phyloP scores from a whole-genome alignment of 2,113 vertebrate genomes.

The Sardina pilchardus region DNA sequence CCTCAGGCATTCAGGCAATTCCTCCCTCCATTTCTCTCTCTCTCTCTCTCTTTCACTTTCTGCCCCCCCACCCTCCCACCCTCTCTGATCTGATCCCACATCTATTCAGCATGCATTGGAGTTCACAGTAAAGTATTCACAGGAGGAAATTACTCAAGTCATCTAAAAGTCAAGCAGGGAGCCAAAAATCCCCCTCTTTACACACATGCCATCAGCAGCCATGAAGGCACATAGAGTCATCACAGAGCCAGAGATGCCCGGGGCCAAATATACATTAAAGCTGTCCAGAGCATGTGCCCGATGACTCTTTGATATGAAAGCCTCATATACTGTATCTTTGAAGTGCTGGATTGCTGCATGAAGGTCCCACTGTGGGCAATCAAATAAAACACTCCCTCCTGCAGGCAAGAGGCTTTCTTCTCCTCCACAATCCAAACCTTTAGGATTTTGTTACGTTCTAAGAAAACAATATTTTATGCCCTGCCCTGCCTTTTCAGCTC shows the following conservation, averaged over 20 bases:
- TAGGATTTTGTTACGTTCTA: not conserved
- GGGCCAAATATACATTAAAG: not conserved
- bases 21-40: conserved; percentile 36
- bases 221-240: conserved; percentile 19
- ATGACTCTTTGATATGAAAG: conserved; percentile 10
- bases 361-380: conserved; percentile 1
- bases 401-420: not conserved
- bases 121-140: conserved; percentile 61
- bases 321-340: not conserved
- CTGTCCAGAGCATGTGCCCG: not conserved
- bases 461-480: not conserved
- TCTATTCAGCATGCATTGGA: conserved; percentile 59
- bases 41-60: conserved; percentile 27
- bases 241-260: not conserved
- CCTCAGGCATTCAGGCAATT: conserved; percentile 67
- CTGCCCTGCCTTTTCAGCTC: not conserved
- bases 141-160: conserved; percentile 70
- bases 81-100: conserved; percentile 24
- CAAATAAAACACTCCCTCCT: conserved; percentile 2
- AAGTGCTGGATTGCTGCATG: not conserved
- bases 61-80: not conserved
- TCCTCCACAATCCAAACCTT: not conserved
- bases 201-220: conserved; percentile 45
- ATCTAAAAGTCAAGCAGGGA: conserved; percentile 56
- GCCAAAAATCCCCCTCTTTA: conserved; percentile 47